phyloP scores from a whole-genome alignment of 92 coral and sea anemone genomes.

The Phenganax stokvisi region DNA sequence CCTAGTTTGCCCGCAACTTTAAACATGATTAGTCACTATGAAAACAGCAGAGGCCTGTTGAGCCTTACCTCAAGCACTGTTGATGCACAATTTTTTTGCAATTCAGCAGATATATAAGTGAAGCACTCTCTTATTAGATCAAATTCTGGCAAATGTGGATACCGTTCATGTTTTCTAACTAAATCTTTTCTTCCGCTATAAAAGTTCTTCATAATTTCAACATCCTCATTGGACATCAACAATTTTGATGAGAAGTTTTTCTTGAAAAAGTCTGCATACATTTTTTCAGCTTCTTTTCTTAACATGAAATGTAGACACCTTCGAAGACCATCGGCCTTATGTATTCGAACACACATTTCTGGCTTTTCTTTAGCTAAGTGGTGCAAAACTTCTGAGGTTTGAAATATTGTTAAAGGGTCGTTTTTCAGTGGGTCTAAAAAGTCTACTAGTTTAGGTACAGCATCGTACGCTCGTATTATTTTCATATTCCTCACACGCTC shows the following conservation, averaged over 20 bases:
- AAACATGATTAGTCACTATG: not conserved
- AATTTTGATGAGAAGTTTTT: not conserved
- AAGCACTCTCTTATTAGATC: conserved; percentile 24
- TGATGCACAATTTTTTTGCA: conserved; percentile 32
- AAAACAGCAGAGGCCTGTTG: not conserved
- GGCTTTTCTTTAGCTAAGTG: conserved; percentile 6
- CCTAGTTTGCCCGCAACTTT: not conserved
- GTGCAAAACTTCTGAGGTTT: conserved; percentile 6
- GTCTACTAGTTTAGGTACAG: conserved; percentile 4
- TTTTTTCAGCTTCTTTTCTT: conserved; percentile 8
- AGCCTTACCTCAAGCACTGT: conserved; percentile 18
- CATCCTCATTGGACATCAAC: conserved; percentile 9
- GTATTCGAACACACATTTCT: not conserved
- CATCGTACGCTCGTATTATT: conserved; percentile 9
- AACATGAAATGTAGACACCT: conserved; percentile 27
- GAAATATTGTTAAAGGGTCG: conserved; percentile 20
- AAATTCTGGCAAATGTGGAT: not conserved
- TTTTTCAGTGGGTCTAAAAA: conserved; percentile 15
- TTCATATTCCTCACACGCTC: conserved; percentile 25
- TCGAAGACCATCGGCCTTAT: conserved; percentile 6
- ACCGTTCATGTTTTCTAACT: conserved; percentile 4
- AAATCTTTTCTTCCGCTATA: not conserved
- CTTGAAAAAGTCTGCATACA: conserved; percentile 26
- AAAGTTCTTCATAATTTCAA: conserved; percentile 21
- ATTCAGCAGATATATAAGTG: not conserved